Base-by-base conservation (phyloP, 2,888 invertebrate genomes). In the Parnassius glacialis region DNA sequence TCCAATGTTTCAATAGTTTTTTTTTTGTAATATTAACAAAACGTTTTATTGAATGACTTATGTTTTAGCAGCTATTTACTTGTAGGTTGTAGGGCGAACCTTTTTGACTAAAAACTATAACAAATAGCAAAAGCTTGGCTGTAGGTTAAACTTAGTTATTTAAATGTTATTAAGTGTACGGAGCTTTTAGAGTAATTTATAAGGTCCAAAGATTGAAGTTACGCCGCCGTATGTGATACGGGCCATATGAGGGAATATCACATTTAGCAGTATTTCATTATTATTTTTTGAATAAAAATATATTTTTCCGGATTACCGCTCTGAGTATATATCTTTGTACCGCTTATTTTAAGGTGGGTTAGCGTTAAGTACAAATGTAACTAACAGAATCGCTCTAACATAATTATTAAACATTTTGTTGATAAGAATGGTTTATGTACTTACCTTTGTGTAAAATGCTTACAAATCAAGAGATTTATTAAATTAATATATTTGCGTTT, bases 401-500 rank as follows among this genome's bases (percentile, higher is more conserved):
- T 82, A 63, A 78, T 73, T 74, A 73, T 71, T 76, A 75, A 77
- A 74, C 73, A 76, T 76, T 79, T 72, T 80, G 80, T 83, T 79
- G 74, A 75, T 74, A 75, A 61, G 78, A 83, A 88, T 87, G 88
- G 87, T 86, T 85, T 83, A 87, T 87, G 90, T 90, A 90, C 90
- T 89, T 89, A 89, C 84, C 76, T 73, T 75, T 76, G 74, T 51
- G 12, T 59, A 64, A 64, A 66, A 59, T 67, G 65, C 62, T 57
- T 55, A 52, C 10, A 63, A 59, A 67, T 65, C 64, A 64, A 67
- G 64, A 67, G 67, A 69, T 70, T 67, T 69, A 66, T 68, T 34
- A 34, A 20, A 20, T 20, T 34, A 65, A 65, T 65, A 67, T 68
- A 62, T 70, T 66, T 68, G 68, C 67, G 59, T 56, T 64, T 61